Conservation (phyloP, 1,140 invertebrate genomes). For the Papilio polytes region DNA sequence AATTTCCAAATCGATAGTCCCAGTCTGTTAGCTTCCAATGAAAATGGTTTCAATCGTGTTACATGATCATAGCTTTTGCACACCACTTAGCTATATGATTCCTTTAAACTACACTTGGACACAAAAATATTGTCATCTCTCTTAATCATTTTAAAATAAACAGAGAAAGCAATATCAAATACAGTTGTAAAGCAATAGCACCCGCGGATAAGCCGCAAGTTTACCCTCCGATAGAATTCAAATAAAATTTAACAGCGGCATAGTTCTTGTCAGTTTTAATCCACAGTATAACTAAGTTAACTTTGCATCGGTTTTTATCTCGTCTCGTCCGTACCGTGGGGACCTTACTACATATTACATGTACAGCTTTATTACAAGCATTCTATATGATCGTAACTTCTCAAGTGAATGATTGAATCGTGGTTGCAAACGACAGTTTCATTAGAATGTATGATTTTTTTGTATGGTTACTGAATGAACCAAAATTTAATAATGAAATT, state of each 20-base stretch:
- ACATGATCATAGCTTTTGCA: background rate
- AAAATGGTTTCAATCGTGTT: background rate
- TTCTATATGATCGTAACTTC: background rate
- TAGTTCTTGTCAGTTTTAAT: conserved; percentile 12
- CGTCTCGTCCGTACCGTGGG: background rate
- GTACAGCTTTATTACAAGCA: background rate
- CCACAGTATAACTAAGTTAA: background rate
- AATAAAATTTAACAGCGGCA: background rate
- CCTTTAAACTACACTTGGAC: background rate
- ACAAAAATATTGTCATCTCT: background rate
- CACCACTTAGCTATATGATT: background rate
- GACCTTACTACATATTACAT: background rate
- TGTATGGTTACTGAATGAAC: background rate
- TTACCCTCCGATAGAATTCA: background rate
- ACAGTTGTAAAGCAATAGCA: background rate
- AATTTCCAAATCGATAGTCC: conserved; percentile 3
- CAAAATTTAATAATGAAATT: no score
- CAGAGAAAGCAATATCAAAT: background rate
- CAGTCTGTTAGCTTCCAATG: background rate
- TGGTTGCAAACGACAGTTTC: background rate
- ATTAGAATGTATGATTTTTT: background rate
- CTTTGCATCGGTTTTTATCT: background rate
- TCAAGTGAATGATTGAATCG: background rate
- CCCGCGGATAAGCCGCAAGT: background rate
- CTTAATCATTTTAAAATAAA: no score